Evolutionary conservation across 2,113 vertebrate species (phyloP).

Genomic region (Cyprinodon tularosa): DNA sequence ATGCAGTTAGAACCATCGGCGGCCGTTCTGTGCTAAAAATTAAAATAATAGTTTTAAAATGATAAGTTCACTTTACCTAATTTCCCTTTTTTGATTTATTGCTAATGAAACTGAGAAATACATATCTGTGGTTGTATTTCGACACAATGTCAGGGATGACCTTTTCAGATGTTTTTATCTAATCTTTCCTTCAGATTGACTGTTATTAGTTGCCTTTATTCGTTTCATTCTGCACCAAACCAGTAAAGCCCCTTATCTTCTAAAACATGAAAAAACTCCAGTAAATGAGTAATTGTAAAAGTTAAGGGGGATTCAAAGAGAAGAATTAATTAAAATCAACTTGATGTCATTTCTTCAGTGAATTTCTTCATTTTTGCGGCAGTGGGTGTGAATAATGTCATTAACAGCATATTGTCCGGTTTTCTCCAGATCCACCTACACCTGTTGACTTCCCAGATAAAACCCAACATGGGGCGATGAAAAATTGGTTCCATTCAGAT

Average conservation of each 20-base stretch:
- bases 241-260: background rate
- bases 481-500: conserved; percentile 72
- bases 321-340: too few relatives aligned
- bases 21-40: too few relatives aligned
- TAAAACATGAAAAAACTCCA: background rate
- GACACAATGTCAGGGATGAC: too few relatives aligned
- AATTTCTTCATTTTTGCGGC: conserved; percentile 15
- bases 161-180: background rate
- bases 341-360: background rate
- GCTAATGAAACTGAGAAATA: too few relatives aligned
- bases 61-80: too few relatives aligned
- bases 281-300: background rate
- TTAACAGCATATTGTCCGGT: conserved; percentile 31
- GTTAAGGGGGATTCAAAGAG: too few relatives aligned
- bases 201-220: background rate
- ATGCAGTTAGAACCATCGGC: too few relatives aligned
- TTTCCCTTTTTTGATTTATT: too few relatives aligned
- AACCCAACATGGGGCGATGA: conserved; percentile 29
- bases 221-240: background rate
- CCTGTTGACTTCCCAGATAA: conserved; percentile 33
- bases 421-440: conserved; percentile 9
- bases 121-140: too few relatives aligned
- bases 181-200: background rate
- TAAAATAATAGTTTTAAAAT: too few relatives aligned
- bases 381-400: conserved; percentile 20